Base-by-base conservation (phyloP, 2,797 vertebrate species). In the Vespertilio murinus region DNA sequence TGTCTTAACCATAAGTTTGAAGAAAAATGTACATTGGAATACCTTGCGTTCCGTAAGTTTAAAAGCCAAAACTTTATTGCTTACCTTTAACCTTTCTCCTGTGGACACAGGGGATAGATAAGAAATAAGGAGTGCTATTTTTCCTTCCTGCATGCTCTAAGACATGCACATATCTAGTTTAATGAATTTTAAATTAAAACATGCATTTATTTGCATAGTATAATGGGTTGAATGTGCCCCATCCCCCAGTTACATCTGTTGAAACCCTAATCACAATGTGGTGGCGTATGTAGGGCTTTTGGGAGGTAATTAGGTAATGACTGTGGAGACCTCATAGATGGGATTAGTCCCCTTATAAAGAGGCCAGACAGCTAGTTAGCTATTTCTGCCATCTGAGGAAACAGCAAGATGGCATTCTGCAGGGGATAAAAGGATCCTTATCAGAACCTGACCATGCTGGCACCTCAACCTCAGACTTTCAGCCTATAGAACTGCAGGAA, bases 181-280 rank as follows among this genome's bases (percentile, higher is more conserved):
- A 79, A 64, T 79, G 77, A 83, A 52, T 18, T 94, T 84, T 84
- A 65, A 87, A 69, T 95, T 73, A 95, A 91, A 91, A 79, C 11
- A 45, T 25, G 45, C 23, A 47, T 94, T 78, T 20, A 90, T 90
- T 92, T 95, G 49, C 35, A 77, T 47, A 61, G 28, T 75, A 14
- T 56, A 88, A 74, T 13, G 30, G 28, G 11, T 8, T 9, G 33
- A 77, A 70, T 38, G 28, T 65, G n/a, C 61, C 67, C 30, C 30
- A 40, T 23, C 22, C 33, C 33, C 6, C 4, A 54, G 70, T 61
- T 67, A 56, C 28, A 61, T 52, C 30, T 33, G 79, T 61, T 89
- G 61, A 83, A 83, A 77, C 22, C 28, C 22, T 59, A 69, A 93
- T n/a, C 49, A 28, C 86, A 61, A 8, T 33, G 28, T 33, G 49